Evolutionary conservation across 1,140 invertebrate genomes (phyloP).

Genomic region (Drosophila miranda): DNA sequence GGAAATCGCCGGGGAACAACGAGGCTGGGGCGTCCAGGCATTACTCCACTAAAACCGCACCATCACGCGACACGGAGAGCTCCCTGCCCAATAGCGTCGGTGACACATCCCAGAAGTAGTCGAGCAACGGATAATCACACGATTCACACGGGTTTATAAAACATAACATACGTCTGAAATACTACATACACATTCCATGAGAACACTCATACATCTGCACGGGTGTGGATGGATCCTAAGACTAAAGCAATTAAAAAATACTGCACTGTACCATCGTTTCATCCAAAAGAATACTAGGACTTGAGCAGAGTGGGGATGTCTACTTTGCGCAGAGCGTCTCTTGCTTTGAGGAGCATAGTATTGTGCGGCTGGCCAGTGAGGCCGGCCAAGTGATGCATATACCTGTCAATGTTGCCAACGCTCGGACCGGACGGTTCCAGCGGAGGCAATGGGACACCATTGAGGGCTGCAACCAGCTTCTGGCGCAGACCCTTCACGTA

Average conservation of each 20-base stretch:
- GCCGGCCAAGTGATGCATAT: constrained; percentile 89
- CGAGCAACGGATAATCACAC: background rate
- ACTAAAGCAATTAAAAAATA: background rate
- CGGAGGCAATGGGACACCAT: constrained; percentile 29
- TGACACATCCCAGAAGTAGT: background rate
- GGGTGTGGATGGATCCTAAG: constrained; percentile 1
- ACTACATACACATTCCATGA: background rate
- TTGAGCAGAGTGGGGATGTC: constrained; percentile 56
- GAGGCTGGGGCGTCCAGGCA: too few species aligned
- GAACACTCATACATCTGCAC: too few species aligned
- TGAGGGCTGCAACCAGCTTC: constrained; percentile 82
- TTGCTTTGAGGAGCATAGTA: constrained; percentile 52
- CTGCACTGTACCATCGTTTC: constrained; percentile 9
- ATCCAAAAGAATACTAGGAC: constrained; percentile 3
- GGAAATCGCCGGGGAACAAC: constrained; percentile 22
- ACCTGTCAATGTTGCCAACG: constrained; percentile 91
- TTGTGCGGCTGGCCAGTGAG: constrained; percentile 47
- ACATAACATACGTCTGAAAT: background rate
- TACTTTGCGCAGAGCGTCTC: constrained; percentile 71
- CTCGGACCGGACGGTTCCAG: constrained; percentile 87
- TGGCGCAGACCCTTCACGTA: constrained; percentile 83
- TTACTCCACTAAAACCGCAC: too few species aligned
- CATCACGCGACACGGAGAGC: too few species aligned
- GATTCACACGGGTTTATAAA: constrained; percentile 6
- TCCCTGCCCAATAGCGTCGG: too few species aligned